Percentiles rank a stretch among this genome's conserved stretches.
These are phyloP conservation scores for Euura lappo DNA, from an alignment of 1,140 invertebrate genomes.

Conservation along the genomic window DNA sequence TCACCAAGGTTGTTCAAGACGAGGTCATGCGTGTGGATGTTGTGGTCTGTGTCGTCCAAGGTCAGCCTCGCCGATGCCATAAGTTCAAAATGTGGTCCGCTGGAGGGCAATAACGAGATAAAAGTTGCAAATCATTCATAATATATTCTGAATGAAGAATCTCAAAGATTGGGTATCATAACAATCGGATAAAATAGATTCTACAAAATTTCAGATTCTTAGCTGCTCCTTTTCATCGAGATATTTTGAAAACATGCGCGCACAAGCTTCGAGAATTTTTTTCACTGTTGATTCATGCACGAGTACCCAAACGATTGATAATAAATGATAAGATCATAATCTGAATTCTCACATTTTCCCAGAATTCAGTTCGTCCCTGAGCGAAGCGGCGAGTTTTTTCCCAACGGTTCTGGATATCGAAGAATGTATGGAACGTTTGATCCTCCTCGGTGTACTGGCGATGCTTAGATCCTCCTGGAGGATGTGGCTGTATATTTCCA, in stretches of 20 bases:
- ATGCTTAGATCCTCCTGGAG: conserved; percentile 74
- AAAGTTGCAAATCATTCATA: not conserved
- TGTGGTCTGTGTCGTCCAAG: conserved; percentile 67
- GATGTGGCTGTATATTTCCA: conserved; percentile 75
- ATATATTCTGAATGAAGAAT: no score
- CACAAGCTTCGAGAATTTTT: conserved; percentile 9
- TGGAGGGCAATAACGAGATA: conserved; percentile 40
- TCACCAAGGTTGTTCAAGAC: conserved; percentile 60
- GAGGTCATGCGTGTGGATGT: conserved; percentile 63
- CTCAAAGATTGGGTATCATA: no score
- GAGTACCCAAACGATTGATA: not conserved
- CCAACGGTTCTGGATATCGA: conserved; percentile 75
- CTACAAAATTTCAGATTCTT: no score
- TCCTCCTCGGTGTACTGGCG: conserved; percentile 71
- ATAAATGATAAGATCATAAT: conserved; percentile 15
- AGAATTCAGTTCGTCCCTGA: conserved; percentile 63
- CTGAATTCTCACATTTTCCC: conserved; percentile 53
- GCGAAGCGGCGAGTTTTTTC: conserved; percentile 65
- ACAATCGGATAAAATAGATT: no score
- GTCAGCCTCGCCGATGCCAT: conserved; percentile 70
- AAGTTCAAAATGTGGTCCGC: conserved; percentile 74
- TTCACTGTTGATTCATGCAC: conserved; percentile 13
- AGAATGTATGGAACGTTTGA: conserved; percentile 72
- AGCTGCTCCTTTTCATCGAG: no score
- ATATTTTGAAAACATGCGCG: not conserved